These are phyloP conservation scores for Neolamprologus variostigma DNA, from an alignment of 2,113 vertebrate species.

Conservation along the genomic window DNA sequence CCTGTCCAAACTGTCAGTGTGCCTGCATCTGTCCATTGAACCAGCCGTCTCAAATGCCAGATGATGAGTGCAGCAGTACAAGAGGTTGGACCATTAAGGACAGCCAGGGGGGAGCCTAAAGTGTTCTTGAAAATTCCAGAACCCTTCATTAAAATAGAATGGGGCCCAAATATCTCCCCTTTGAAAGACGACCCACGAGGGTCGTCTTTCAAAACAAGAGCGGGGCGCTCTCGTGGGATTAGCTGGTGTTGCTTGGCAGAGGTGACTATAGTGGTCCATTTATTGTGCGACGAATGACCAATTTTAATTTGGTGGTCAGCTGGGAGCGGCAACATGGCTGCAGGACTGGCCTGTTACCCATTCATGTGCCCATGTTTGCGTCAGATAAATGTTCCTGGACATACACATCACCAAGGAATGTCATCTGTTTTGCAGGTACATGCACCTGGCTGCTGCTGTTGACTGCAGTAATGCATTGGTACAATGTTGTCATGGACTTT, in stretches of 20 bases:
- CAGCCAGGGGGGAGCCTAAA: slow-evolving; percentile 32
- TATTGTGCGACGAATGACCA: slow-evolving; percentile 32
- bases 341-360: not conserved
- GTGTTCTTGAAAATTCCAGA: slow-evolving; percentile 43
- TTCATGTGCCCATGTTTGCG: not conserved
- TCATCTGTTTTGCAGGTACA: not conserved
- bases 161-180: slow-evolving; percentile 35
- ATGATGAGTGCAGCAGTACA: slow-evolving; percentile 6
- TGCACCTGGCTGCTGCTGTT: not conserved
- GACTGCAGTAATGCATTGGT: not conserved
- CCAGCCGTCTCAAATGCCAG: slow-evolving; percentile 24
- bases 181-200: slow-evolving; percentile 39
- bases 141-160: slow-evolving; percentile 63
- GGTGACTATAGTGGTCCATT: slow-evolving; percentile 48
- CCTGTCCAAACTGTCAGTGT: slow-evolving; percentile 54
- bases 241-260: slow-evolving; percentile 55
- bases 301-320: slow-evolving; percentile 35
- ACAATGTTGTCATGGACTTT: not conserved
- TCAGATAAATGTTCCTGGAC: not conserved
- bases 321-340: not conserved
- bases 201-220: slow-evolving; percentile 67
- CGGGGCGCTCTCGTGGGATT: slow-evolving; percentile 49
- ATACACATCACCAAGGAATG: not conserved
- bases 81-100: slow-evolving; percentile 42
- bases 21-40: slow-evolving; percentile 4